Conservation (phyloP, 2,113 vertebrate genomes). For the Nyctereutes procyonoides region DNA sequence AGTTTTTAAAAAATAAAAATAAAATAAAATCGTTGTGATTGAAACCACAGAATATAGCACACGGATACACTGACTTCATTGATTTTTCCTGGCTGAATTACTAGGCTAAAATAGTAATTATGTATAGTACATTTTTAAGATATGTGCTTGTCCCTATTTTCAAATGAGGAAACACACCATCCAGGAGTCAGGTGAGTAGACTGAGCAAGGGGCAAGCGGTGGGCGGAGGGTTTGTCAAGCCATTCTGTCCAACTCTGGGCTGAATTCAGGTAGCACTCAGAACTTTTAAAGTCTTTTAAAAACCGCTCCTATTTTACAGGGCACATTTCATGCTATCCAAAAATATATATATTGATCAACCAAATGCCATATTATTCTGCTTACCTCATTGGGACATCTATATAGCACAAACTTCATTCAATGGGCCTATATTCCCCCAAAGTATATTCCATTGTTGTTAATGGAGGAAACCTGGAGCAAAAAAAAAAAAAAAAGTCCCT, state of each 20-base stretch:
- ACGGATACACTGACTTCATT: background rate
- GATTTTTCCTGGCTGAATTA: constrained; percentile 28
- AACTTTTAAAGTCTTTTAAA: background rate
- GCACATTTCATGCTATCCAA: background rate
- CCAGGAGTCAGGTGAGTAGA: background rate
- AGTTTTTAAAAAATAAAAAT: too few species aligned
- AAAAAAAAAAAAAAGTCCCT: background rate
- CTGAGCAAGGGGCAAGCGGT: rapidly evolving
- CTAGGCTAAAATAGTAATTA: constrained; percentile 47
- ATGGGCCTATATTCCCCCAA: background rate
- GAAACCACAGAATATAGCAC: constrained; percentile 41
- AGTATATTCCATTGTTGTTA: background rate
- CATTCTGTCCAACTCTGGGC: background rate
- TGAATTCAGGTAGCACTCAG: background rate
- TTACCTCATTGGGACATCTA: constrained; percentile 41
- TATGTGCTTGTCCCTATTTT: background rate
- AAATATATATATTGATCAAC: background rate
- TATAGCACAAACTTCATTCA: background rate
- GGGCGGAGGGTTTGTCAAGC: rapidly evolving
- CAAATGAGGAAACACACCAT: background rate
- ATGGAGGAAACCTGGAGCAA: background rate
- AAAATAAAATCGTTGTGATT: background rate
- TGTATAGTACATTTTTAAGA: background rate
- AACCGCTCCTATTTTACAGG: background rate
- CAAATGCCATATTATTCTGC: constrained; percentile 1